Evolutionary conservation across 2,888 invertebrate genomes (phyloP).

Genomic region (Oxytorus armatus): DNA sequence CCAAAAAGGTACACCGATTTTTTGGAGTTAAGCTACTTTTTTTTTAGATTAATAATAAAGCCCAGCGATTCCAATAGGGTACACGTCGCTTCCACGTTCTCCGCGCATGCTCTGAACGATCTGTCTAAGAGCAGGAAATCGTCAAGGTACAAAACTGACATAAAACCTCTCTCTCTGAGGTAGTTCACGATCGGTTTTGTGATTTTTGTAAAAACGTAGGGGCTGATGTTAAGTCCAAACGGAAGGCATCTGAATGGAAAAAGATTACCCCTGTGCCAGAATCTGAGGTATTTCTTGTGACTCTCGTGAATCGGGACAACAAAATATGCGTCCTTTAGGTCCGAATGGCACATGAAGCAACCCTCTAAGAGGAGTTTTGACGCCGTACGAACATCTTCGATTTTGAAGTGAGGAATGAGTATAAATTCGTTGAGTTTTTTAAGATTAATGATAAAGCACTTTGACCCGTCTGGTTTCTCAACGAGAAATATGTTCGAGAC

Average conservation of each 20-base stretch:
- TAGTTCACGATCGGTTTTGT: constrained; percentile 8
- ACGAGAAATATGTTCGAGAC: constrained; percentile 64
- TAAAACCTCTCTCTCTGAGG: neutral
- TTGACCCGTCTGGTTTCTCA: constrained; percentile 61
- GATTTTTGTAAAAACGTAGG: constrained; percentile 33
- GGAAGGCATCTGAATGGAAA: constrained; percentile 31
- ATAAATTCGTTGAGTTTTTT: constrained; percentile 71
- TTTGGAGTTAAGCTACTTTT: too few relatives aligned
- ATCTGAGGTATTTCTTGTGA: constrained; percentile 17
- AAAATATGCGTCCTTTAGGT: constrained; percentile 42
- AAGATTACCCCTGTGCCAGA: neutral
- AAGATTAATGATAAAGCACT: constrained; percentile 69
- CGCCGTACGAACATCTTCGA: constrained; percentile 70
- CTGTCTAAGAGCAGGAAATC: too few relatives aligned
- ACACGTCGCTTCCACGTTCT: too few relatives aligned
- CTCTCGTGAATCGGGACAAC: neutral
- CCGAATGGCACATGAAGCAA: neutral
- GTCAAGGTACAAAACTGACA: constrained; percentile 1
- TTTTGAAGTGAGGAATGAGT: constrained; percentile 69
- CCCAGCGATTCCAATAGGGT: too few relatives aligned
- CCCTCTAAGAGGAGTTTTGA: neutral
- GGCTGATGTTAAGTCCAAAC: constrained; percentile 1
- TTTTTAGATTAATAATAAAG: too few relatives aligned
- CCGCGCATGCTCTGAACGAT: too few relatives aligned
- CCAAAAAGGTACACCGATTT: too few relatives aligned